Base-by-base conservation (phyloP, 2,113 vertebrate genomes). In the Uria lomvia region DNA sequence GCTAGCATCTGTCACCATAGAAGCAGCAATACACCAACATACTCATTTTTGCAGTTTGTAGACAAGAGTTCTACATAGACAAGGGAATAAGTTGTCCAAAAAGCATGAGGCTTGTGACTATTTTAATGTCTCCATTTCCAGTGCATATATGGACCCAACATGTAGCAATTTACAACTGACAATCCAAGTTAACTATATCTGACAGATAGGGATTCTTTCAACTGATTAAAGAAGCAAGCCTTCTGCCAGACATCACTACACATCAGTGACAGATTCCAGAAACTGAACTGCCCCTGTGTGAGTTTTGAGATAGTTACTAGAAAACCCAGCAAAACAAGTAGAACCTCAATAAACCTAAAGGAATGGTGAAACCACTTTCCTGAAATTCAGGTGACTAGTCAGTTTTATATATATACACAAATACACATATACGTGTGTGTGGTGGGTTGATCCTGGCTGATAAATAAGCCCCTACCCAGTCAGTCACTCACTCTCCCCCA, bases 211-310 rank as follows among this genome's bases (percentile, higher is more conserved):
- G 71, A 73, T 66, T 92, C 58, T 86, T 90, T 66, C 59, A 83
- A 55, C 8, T 73, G 62, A 79, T 65, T 79, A 73, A 40, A 90
- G 58, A 63, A 88, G 71, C 8, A 76, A 85, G 53, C 24, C 30
- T 92, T 86, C 62, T 79, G 66, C 24, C 87, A 92, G 82, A 58
- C 29, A 82, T 60, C 78, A 72, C 53, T 60, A 53, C 9, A 10
- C 62, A 79, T 45, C 16, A 88, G 53, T 66, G 91, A 94, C 26
- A 40, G 36, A 86, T n/a, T 94, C 78, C 92, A 97, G 86, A 93
- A 91, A 70, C 2, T 14, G 36, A 92, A 49, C 5, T 70, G 27
- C 21, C 38, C 36, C 32, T 58, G 23, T 53, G 19, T 34, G 34
- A 56, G 38, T 86, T 88, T n/a, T 73, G 22, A 91, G 68, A 82